Evolutionary conservation across 2,113 vertebrate species (phyloP), one percentile per base, ranked within the genome.

Genomic region (Platichthys flesus): DNA sequence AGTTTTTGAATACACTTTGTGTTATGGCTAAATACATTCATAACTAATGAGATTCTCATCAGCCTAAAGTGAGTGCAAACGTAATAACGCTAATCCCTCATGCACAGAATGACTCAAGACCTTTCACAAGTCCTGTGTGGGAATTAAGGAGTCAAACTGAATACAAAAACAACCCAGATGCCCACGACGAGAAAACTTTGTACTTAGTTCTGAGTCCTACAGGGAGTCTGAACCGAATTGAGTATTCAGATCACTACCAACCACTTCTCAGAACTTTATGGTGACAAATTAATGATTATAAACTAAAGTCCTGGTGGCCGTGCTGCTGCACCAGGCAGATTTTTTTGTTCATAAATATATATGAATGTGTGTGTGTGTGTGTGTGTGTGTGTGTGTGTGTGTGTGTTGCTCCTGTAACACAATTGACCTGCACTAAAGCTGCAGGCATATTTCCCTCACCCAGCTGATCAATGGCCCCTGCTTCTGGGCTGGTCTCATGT

Each of bases 401-500:
- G n/a, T 67, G 47, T 62, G 58, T 65, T 61, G 55, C 54, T 74
- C 42, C 49, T 73, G 74, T 28, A 75, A 78, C 75, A 57, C 31
- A 52, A 26, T 75, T 57, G 76, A 69, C 70, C 61, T 52, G 37
- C 73, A 88, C 65, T 66, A 26, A 73, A 82, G 78, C 85, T 76
- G 59, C 52, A 65, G 71, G 77, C 81, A 70, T 68, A 66, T 72
- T 76, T 75, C 60, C 72, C 67, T 67, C 14, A 14, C 72, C 62
- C 74, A 26, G 5, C 23, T 18, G 14, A 74, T 76, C 66, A 65
- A 54, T 71, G 52, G 61, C 78, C 68, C n/a, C 54, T 8, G 37
- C 61, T 83, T 76, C 65, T 61, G 49, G 67, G 72, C 85, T 84
- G 74, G 77, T 76, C 81, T 90, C 74, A 76, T 82, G 79, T 88